Conservation (phyloP, 2,888 invertebrate species). For the Dexiosoma caninum region DNA sequence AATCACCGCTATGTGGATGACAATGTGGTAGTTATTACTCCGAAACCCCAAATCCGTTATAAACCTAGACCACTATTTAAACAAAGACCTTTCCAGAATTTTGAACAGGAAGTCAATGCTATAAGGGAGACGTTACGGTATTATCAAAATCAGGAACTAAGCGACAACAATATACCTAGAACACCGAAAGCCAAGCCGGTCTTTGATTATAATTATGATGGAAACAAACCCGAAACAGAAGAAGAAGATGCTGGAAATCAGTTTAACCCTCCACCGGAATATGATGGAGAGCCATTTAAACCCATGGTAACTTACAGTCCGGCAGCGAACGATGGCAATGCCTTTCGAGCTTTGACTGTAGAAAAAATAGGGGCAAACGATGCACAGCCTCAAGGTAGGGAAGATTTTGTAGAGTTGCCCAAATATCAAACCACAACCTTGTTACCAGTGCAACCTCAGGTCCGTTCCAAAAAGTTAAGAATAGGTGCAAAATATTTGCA, state of each 20-base stretch:
- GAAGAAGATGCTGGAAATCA: constrained; percentile 33
- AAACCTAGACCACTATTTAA: constrained; percentile 61
- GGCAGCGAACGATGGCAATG: constrained; percentile 74
- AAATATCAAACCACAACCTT: constrained; percentile 71
- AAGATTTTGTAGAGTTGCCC: constrained; percentile 43
- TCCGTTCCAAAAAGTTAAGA: constrained; percentile 63
- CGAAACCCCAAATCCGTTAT: constrained; percentile 79
- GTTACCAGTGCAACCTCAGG: constrained; percentile 62
- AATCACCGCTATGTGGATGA: constrained; percentile 69
- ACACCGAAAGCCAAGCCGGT: constrained; percentile 79
- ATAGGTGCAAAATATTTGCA: constrained; percentile 65
- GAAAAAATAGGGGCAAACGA: constrained; percentile 79
- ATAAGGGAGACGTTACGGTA: constrained; percentile 83
- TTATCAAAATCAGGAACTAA: constrained; percentile 80
- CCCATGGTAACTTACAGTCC: constrained; percentile 81
- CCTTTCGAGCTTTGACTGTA: constrained; percentile 74
- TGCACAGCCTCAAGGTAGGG: constrained; percentile 52
- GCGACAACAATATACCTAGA: constrained; percentile 75
- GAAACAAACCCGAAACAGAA: constrained; percentile 73
- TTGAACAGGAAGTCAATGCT: constrained; percentile 83
- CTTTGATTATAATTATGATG: constrained; percentile 87
- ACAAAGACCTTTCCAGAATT: constrained; percentile 78
- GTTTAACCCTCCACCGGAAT: constrained; percentile 76
- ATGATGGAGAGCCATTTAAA: constrained; percentile 81
- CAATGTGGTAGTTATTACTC: constrained; percentile 78